These are phyloP conservation scores for Drosophila nikananu DNA, from an alignment of 1,140 invertebrate species.

Conservation along the genomic window DNA sequence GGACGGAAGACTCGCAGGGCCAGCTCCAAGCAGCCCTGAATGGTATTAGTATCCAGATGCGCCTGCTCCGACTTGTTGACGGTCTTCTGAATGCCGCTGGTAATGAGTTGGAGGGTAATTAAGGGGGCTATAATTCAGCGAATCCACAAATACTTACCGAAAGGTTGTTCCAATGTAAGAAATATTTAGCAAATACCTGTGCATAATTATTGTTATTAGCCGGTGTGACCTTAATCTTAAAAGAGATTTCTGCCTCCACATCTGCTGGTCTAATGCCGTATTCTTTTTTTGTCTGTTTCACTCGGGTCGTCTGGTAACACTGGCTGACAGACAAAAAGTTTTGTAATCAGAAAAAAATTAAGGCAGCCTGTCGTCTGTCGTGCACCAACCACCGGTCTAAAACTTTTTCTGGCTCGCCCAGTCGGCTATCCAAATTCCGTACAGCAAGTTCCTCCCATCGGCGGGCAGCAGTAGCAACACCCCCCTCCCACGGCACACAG, in stretches of 20 bases:
- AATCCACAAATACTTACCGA: slow-evolving; percentile 84
- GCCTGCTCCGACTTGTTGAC: slow-evolving; percentile 65
- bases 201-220: slow-evolving; percentile 51
- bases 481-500: not conserved
- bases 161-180: slow-evolving; percentile 88
- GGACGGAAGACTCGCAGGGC: slow-evolving; percentile 86
- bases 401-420: slow-evolving; percentile 28
- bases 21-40: slow-evolving; percentile 89
- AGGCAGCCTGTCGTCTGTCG: slow-evolving; percentile 46
- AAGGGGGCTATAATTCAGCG: not conserved
- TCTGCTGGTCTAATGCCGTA: not conserved
- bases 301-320: slow-evolving; percentile 4
- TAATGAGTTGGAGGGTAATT: slow-evolving; percentile 1
- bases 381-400: slow-evolving; percentile 38
- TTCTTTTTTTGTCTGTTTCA: not conserved
- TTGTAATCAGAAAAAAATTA: slow-evolving; percentile 55
- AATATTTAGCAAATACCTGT: slow-evolving; percentile 87
- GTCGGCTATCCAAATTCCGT: slow-evolving; percentile 35
- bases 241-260: too few species aligned
- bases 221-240: too few species aligned
- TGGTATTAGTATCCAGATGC: slow-evolving; percentile 86
- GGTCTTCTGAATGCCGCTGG: slow-evolving; percentile 87
- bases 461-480: slow-evolving; percentile 16
- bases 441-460: slow-evolving; percentile 15
- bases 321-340: slow-evolving; percentile 49